Percentiles rank a stretch among this genome's conserved stretches.
Evolutionary conservation across 2,113 vertebrate species (phyloP).

Genomic region (Indri indri): DNA sequence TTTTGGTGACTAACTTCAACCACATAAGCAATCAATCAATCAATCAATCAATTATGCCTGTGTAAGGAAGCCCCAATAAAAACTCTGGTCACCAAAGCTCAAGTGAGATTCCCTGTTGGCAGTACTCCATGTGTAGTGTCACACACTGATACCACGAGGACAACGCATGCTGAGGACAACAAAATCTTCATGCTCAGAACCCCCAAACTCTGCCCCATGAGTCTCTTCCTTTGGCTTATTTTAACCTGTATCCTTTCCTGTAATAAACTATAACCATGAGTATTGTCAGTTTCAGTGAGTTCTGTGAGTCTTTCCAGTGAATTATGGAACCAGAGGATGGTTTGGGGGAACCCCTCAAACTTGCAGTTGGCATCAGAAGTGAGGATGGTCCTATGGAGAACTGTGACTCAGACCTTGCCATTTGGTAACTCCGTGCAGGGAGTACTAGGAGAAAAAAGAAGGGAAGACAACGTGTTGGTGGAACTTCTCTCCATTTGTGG

Average conservation of each 20-base stretch:
- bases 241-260: not conserved
- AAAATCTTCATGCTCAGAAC: not conserved
- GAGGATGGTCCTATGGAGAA: not conserved
- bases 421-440: not conserved
- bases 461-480: not conserved
- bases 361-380: not conserved
- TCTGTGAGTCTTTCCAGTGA: not conserved
- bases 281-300: not conserved
- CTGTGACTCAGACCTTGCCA: not conserved
- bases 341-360: not conserved
- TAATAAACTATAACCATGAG: not conserved
- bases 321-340: not conserved
- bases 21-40: not conserved
- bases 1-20: not conserved
- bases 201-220: not conserved
- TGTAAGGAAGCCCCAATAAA: not conserved
- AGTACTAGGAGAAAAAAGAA: not conserved
- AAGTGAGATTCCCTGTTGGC: not conserved
- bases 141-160: not conserved
- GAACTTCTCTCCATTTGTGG: not conserved
- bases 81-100: not conserved
- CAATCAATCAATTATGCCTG: not conserved
- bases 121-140: accelerated
- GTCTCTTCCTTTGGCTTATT: not conserved
- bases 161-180: not conserved